Conservation (phyloP, 2,797 vertebrate genomes). For the Mormyrops boulengeri region DNA sequence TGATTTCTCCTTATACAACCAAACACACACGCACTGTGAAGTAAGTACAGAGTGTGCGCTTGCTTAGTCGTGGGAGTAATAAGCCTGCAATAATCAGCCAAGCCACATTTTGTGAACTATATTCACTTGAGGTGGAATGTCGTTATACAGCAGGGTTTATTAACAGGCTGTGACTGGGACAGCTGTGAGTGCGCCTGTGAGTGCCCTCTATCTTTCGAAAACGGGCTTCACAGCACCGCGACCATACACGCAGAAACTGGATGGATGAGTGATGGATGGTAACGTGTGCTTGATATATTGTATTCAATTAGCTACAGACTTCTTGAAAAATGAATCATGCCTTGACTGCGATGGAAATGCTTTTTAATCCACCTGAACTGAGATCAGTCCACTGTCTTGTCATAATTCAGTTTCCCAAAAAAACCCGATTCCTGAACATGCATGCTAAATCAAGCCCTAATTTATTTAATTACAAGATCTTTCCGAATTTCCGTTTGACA, state of each 20-base stretch:
- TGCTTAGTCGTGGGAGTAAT: background rate
- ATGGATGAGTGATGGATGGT: background rate
- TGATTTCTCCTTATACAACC: slow-evolving; percentile 70
- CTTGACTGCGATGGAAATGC: background rate
- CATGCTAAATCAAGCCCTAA: background rate
- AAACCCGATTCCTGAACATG: background rate
- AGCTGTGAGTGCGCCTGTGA: background rate
- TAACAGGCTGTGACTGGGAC: background rate
- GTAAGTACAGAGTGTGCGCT: slow-evolving; percentile 51
- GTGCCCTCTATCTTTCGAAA: background rate
- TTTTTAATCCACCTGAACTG: background rate
- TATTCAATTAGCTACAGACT: background rate
- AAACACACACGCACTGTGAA: slow-evolving; percentile 64
- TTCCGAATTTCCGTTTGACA: background rate
- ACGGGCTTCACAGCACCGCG: background rate
- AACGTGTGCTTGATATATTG: background rate
- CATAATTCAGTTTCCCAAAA: background rate
- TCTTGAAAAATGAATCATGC: background rate
- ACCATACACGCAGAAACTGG: background rate
- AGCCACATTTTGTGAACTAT: background rate
- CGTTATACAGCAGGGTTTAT: background rate
- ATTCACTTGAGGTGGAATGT: background rate
- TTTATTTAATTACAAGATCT: background rate
- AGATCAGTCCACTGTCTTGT: background rate
- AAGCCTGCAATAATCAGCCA: background rate